Evolutionary conservation across 2,797 vertebrate species (phyloP).

Genomic region (Rhinoraja longicauda): DNA sequence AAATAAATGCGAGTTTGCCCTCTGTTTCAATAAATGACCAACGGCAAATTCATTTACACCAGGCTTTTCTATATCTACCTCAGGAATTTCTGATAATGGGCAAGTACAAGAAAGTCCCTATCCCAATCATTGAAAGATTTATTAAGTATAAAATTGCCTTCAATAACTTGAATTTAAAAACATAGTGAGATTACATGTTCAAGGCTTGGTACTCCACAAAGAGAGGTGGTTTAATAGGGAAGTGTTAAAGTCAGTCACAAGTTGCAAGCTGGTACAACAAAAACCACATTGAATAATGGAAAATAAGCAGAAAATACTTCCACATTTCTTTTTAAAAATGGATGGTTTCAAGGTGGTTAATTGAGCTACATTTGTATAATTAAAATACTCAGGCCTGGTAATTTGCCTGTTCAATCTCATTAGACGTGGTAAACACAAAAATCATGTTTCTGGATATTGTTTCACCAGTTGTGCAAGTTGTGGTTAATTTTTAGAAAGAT

Average conservation of each 20-base stretch:
- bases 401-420: too few relatives aligned
- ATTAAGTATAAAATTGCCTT: neutral
- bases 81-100: neutral
- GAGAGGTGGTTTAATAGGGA: neutral
- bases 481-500: too few relatives aligned
- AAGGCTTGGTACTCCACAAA: neutral
- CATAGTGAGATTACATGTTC: neutral
- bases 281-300: too few relatives aligned
- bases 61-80: neutral
- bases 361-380: neutral
- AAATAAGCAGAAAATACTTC: slow-evolving; percentile 1
- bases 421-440: too few relatives aligned
- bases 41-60: neutral
- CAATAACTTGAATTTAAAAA: neutral
- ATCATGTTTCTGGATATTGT: too few relatives aligned
- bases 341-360: neutral
- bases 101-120: neutral
- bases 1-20: neutral
- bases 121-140: neutral
- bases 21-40: neutral
- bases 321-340: neutral
- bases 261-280: neutral
- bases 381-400: too few relatives aligned
- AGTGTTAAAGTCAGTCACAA: neutral
- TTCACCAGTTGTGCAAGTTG: too few relatives aligned